Base-by-base conservation (phyloP, 2,113 vertebrate genomes). In the Passer domesticus region DNA sequence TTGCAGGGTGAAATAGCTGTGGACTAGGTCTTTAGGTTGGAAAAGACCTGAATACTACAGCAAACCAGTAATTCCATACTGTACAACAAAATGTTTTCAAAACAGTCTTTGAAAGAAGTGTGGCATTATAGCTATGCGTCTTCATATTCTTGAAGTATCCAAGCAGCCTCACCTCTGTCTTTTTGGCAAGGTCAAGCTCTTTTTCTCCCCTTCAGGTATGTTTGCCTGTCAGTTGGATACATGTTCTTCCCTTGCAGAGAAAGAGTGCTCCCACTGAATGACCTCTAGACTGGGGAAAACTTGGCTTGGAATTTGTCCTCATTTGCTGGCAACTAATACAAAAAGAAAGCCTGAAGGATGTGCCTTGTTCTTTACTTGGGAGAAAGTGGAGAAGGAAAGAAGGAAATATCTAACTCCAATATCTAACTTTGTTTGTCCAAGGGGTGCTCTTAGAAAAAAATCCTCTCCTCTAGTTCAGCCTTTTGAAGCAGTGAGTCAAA, bases 161-260 rank as follows among this genome's bases (percentile, higher is more conserved):
- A 55, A 50, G 76, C 43, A 77, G 18, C 50, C 19, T 81, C 59
- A 63, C 10, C 13, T 80, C 70, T 59, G 30, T 56, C 49, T 91
- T 49, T 91, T 77, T 70, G 44, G 25, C 72, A 74, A 93, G 82
- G 59, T 33, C 75, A 77, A 60, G 8, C 47, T 78, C 33, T 93
- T 80, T 94, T 74, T 78, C 82, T 86, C 68, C 69, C 52, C 72
- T 80, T 90, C 79, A 88, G 30, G 15, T 80, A 37, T 30, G 70
- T 88, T 92, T 94, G 37, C 50, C 46, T 90, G 82, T 92, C 87
- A 77, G 79, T 94, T 73, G 60, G 79, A 94, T 93, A 88, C 85
- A 70, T 68, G 55, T 47, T 90, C 35, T 67, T 74, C 25, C 15
- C 39, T 92, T 89, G 63, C 47, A 88, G 19, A 35, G n/a, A 79